Evolutionary conservation across 2,888 invertebrate species (phyloP).

Genomic region (Polydrusus cervinus): DNA sequence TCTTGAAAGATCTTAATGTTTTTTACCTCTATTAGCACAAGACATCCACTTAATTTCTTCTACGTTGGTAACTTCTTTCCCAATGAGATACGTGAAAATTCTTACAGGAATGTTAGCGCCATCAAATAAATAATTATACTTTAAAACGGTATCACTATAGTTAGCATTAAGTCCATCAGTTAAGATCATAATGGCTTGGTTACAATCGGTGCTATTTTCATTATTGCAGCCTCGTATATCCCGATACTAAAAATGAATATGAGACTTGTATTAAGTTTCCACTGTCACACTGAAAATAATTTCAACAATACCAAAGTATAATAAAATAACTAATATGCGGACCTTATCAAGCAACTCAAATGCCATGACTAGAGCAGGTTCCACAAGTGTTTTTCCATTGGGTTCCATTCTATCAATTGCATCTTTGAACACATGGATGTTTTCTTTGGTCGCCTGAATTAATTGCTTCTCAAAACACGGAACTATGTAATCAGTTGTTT

Average conservation of each 20-base stretch:
- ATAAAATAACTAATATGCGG: constrained; percentile 60
- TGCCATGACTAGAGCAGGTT: constrained; percentile 86
- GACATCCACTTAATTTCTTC: constrained; percentile 95
- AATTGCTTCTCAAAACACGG: constrained; percentile 88
- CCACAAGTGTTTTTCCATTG: constrained; percentile 88
- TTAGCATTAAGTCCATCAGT: constrained; percentile 96
- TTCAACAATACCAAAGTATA: too few relatives aligned
- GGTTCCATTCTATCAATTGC: constrained; percentile 80
- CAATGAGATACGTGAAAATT: constrained; percentile 96
- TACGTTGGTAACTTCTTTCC: constrained; percentile 93
- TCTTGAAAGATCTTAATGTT: not conserved
- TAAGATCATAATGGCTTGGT: constrained; percentile 96
- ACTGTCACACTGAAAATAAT: too few relatives aligned
- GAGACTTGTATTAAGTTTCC: too few relatives aligned
- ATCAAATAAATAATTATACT: constrained; percentile 83
- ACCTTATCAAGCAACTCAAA: constrained; percentile 87
- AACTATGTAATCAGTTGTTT: constrained; percentile 81
- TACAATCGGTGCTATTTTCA: constrained; percentile 78
- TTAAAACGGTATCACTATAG: constrained; percentile 87
- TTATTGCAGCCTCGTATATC: constrained; percentile 72
- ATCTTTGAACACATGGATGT: constrained; percentile 82
- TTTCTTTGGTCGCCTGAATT: constrained; percentile 92
- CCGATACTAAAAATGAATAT: constrained; percentile 63
- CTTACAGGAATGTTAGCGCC: constrained; percentile 86
- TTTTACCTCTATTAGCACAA: constrained; percentile 92